These are phyloP conservation scores for Nicator chloris DNA, from an alignment of 2,113 vertebrate species.

Conservation along the genomic window DNA sequence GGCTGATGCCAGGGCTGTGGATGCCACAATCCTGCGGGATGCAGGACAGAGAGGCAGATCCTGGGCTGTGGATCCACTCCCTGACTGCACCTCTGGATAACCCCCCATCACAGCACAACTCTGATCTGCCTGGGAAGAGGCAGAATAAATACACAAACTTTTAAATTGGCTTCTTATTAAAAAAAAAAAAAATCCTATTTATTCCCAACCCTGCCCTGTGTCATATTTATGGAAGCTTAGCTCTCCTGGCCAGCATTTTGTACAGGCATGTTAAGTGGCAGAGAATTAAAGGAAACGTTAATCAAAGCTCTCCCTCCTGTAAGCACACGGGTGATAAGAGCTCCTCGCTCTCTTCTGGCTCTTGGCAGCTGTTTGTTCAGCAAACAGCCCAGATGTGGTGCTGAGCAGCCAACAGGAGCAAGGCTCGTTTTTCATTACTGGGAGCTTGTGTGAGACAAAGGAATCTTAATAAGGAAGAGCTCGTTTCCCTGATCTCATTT, in stretches of 20 bases:
- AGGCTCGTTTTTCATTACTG: constrained; percentile 39
- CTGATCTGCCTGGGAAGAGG: background rate
- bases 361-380: constrained; percentile 48
- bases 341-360: background rate
- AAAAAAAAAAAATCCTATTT: background rate
- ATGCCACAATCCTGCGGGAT: background rate
- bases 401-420: background rate
- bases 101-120: background rate
- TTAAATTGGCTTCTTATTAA: background rate
- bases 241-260: background rate
- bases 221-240: background rate
- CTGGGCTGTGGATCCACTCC: background rate
- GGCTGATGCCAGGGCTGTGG: background rate
- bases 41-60: background rate
- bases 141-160: background rate
- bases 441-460: constrained; percentile 37
- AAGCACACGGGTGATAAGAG: background rate
- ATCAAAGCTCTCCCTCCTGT: background rate
- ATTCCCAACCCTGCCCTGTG: background rate
- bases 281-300: constrained; percentile 1
- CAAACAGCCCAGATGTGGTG: constrained; percentile 2
- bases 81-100: background rate
- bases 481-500: constrained; percentile 14
- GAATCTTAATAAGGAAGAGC: constrained; percentile 48
- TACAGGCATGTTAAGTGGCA: background rate